Base-by-base conservation (phyloP, 2,888 invertebrate species). In the Drosophila cognata region DNA sequence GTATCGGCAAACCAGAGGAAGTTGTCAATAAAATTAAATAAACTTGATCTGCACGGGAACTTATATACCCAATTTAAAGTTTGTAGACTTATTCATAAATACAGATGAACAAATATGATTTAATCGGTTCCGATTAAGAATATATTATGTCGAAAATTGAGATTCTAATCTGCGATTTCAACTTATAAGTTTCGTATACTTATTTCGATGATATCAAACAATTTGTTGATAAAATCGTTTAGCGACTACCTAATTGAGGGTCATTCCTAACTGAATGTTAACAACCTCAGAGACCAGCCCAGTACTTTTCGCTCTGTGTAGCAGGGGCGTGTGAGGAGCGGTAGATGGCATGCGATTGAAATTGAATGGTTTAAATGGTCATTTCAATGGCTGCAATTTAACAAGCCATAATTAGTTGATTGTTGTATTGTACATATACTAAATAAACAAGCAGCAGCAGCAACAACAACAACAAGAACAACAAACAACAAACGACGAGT, bases 341-440 rank as follows among this genome's bases (percentile, higher is more conserved):
- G 64, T 59, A 76, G 71, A 74, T 73, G 67, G 78, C 80, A 79
- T 76, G 73, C 84, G 77, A 90, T 90, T 85, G 90, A 88, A 88
- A 90, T 91, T 91, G 89, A 91, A 91, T 90, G 84, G 90, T 91
- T 83, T 81, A 90, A 90, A 91, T 88, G 91, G 89, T 91, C 88
- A 91, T 84, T 89, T 88, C 89, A 88, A 88, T 90, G 81, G 90
- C 90, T 84, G 88, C 88, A 86, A 86, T 88, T 90, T 90, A 88
- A 88, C 89, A 90, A 88, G 84, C 89, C 87, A 80, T 90, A 90
- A 90, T 88, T 88, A 88, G 90, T 86, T 88, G 87, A 88, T 90
- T 90, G 89, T 81, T 84, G 87, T 81, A 71, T 56, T 56, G 56
- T 56, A n/a, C 29, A 56, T 77, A 80, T 81, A 81, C 80, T 77